A percentile compares a stretch with the other conserved stretches of the same genome.
These are phyloP conservation scores for Hirundo rustica DNA, from an alignment of 2,797 vertebrate species.

Conservation along the genomic window DNA sequence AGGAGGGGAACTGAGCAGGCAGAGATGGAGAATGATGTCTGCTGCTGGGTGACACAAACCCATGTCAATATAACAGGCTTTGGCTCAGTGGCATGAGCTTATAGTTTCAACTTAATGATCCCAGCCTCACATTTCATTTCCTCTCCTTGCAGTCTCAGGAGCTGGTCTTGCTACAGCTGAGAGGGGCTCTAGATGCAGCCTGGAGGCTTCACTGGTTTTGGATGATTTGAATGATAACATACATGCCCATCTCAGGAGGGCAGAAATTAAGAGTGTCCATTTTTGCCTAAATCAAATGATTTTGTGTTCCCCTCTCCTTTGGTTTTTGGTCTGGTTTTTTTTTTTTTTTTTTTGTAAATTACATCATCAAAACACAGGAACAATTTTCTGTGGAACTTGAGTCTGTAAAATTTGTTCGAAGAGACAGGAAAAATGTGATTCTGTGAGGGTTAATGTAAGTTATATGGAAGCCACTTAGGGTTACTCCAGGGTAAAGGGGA, in stretches of 20 bases:
- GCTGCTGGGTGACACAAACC: conserved; percentile 18
- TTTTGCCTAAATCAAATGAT: neutral
- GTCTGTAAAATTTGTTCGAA: neutral
- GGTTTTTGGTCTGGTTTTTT: neutral
- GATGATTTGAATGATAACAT: neutral
- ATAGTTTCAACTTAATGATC: conserved; percentile 50
- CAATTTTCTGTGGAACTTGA: neutral
- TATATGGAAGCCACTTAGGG: neutral
- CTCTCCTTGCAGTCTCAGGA: neutral
- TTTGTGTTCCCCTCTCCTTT: neutral
- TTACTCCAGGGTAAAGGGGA: neutral
- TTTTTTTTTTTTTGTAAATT: neutral
- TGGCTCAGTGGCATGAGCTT: conserved; percentile 39
- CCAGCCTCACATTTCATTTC: conserved; percentile 23
- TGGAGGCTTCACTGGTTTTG: conserved; percentile 37
- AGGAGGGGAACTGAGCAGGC: neutral
- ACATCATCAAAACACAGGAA: neutral
- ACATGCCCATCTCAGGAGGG: neutral
- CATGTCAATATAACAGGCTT: conserved; percentile 10
- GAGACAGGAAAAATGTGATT: neutral
- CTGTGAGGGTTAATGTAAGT: neutral
- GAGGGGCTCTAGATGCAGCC: neutral
- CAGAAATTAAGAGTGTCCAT: neutral
- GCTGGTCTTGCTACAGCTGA: conserved; percentile 27
- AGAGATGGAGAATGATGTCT: conserved; percentile 26